Evolutionary conservation across 2,888 invertebrate genomes (phyloP).

Genomic region (Erynnis tages): DNA sequence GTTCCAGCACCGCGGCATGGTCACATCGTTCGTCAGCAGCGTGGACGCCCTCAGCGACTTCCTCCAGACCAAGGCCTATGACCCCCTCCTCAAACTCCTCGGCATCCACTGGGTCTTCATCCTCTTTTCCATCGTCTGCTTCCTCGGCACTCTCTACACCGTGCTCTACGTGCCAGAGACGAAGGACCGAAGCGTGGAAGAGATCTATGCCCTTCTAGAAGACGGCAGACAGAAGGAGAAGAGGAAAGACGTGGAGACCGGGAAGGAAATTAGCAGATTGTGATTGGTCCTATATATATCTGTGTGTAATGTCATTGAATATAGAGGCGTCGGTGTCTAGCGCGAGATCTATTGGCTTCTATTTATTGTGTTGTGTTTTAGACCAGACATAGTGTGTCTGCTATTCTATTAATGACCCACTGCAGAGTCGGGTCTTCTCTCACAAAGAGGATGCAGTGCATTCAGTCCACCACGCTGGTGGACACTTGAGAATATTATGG

Average conservation of each 20-base stretch:
- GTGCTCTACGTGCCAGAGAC: slow-evolving; percentile 74
- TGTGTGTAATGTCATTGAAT: slow-evolving; percentile 9
- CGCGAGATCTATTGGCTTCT: no score
- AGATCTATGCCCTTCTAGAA: slow-evolving; percentile 66
- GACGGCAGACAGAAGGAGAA: slow-evolving; percentile 64
- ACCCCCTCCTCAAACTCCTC: slow-evolving; percentile 65
- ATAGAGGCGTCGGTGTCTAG: no score
- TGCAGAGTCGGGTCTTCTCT: no score
- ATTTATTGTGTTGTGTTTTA: no score
- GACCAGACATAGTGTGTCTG: no score
- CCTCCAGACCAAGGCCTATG: slow-evolving; percentile 72
- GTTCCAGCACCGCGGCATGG: slow-evolving; percentile 71
- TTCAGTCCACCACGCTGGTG: no score
- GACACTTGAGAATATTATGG: no score
- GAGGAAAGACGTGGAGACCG: slow-evolving; percentile 59
- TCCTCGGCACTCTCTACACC: slow-evolving; percentile 68
- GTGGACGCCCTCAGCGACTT: slow-evolving; percentile 71
- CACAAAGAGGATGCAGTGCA: no score
- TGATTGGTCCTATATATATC: slow-evolving; percentile 37
- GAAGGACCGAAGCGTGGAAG: slow-evolving; percentile 64
- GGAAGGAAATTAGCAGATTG: slow-evolving; percentile 62
- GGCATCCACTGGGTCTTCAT: slow-evolving; percentile 78
- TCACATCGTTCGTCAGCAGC: slow-evolving; percentile 70
- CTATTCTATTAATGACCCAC: no score
- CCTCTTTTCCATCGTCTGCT: slow-evolving; percentile 68